These are phyloP conservation scores for Lagenorhynchus albirostris DNA, from an alignment of 2,113 vertebrate species.

Conservation along the genomic window DNA sequence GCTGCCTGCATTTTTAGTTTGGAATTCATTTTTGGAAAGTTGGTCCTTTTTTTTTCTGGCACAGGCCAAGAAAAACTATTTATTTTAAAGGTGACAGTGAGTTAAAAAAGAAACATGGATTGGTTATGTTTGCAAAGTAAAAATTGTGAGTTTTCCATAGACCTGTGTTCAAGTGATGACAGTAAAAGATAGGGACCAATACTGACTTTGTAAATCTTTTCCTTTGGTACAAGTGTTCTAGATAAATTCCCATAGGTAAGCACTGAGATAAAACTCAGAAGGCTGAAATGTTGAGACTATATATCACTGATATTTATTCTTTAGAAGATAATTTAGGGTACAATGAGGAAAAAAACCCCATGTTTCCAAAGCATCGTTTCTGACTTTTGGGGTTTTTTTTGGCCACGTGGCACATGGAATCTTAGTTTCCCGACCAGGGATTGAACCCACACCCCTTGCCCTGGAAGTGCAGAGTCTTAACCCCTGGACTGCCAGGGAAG, in stretches of 20 bases:
- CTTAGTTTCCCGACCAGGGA: too few relatives aligned
- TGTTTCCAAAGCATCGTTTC: background rate
- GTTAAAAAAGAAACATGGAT: background rate
- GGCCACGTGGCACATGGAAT: too few relatives aligned
- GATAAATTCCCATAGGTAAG: background rate
- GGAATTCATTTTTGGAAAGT: slow-evolving; percentile 21
- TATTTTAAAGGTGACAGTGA: slow-evolving; percentile 13
- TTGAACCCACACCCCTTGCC: too few relatives aligned
- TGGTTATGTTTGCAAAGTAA: slow-evolving; percentile 15
- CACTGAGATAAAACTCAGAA: background rate
- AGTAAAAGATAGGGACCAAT: background rate
- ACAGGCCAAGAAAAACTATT: background rate
- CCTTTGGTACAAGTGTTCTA: background rate
- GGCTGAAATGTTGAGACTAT: background rate
- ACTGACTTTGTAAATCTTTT: background rate
- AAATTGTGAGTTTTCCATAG: background rate
- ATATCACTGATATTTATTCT: background rate
- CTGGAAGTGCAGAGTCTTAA: too few relatives aligned
- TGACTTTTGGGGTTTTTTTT: background rate
- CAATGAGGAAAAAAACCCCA: background rate
- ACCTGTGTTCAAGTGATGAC: background rate
- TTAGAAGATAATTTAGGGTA: background rate
- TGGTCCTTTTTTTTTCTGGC: background rate
- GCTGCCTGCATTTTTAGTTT: background rate
- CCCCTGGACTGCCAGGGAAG: too few relatives aligned